Percentiles rank a stretch among this genome's conserved stretches.
Conservation (phyloP, 1,140 invertebrate species). For the Drosophila lowei region DNA sequence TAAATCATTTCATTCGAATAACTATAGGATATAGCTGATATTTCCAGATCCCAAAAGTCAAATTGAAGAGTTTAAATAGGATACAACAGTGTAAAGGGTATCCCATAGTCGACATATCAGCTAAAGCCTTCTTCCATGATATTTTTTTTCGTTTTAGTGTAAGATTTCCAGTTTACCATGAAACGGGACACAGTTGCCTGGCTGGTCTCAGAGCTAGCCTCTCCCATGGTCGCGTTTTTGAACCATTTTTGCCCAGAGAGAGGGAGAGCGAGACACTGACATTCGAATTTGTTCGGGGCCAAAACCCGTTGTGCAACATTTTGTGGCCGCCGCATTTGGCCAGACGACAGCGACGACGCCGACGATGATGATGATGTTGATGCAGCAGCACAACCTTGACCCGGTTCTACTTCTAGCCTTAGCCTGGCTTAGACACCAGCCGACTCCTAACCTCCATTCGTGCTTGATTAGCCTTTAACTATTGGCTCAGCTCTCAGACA, state of each 20-base stretch:
- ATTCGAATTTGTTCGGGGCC: not conserved
- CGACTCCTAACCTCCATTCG: slow-evolving; percentile 52
- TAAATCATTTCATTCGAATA: no score
- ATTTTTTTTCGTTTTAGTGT: slow-evolving; percentile 19
- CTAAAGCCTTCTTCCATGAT: not conserved
- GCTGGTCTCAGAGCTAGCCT: slow-evolving; percentile 13
- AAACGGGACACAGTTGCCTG: slow-evolving; percentile 57
- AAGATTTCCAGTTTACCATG: slow-evolving; percentile 68
- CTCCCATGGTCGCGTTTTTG: slow-evolving; percentile 55
- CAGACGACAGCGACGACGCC: slow-evolving; percentile 20
- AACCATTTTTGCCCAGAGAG: slow-evolving; percentile 49
- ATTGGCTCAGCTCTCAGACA: slow-evolving; percentile 39
- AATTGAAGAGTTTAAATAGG: no score
- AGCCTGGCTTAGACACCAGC: slow-evolving; percentile 23
- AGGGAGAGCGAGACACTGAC: slow-evolving; percentile 12
- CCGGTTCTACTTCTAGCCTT: slow-evolving; percentile 55
- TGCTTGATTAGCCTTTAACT: slow-evolving; percentile 20
- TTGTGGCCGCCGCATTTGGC: slow-evolving; percentile 52
- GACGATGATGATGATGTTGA: slow-evolving; percentile 6
- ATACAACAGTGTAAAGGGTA: no score
- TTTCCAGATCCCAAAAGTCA: no score
- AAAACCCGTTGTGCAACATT: slow-evolving; percentile 63
- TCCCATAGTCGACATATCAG: not conserved
- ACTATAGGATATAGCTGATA: no score
- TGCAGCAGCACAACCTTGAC: slow-evolving; percentile 55